Evolutionary conservation across 1,140 invertebrate species (phyloP).

Genomic region (Ylistrum balloti): DNA sequence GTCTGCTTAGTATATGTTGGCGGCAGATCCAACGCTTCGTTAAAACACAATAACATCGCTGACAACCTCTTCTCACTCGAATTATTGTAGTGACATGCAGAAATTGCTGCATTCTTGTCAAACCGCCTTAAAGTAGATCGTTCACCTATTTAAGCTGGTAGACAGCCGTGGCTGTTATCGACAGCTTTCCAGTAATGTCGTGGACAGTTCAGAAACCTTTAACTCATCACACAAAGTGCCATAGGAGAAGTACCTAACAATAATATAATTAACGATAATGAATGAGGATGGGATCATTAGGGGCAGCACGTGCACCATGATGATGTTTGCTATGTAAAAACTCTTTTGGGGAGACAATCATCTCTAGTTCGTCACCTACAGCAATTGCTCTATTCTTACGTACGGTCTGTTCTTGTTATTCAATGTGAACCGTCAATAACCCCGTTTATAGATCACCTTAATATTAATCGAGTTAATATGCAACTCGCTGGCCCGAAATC

Average conservation of each 20-base stretch:
- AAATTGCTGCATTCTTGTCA: background rate
- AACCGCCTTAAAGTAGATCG: background rate
- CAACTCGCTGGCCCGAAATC: background rate
- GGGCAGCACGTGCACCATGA: background rate
- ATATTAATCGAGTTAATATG: background rate
- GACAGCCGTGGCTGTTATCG: background rate
- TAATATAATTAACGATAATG: constrained; percentile 10
- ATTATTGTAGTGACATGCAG: background rate
- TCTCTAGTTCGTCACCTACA: background rate
- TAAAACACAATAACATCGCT: background rate
- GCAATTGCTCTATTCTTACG: background rate
- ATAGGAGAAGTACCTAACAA: background rate
- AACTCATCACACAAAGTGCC: background rate
- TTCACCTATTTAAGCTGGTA: too few species aligned
- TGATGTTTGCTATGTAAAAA: constrained; percentile 34
- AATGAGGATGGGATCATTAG: background rate
- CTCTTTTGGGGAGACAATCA: background rate
- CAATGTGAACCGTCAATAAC: too few species aligned
- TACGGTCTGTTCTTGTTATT: background rate
- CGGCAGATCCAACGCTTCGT: background rate
- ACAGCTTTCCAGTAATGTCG: background rate
- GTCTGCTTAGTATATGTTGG: background rate
- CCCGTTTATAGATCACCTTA: too few species aligned
- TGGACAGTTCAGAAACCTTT: background rate
- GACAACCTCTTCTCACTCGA: background rate